Evolutionary conservation across 1,140 invertebrate species (phyloP).

Genomic region (Phocides pigmalion): DNA sequence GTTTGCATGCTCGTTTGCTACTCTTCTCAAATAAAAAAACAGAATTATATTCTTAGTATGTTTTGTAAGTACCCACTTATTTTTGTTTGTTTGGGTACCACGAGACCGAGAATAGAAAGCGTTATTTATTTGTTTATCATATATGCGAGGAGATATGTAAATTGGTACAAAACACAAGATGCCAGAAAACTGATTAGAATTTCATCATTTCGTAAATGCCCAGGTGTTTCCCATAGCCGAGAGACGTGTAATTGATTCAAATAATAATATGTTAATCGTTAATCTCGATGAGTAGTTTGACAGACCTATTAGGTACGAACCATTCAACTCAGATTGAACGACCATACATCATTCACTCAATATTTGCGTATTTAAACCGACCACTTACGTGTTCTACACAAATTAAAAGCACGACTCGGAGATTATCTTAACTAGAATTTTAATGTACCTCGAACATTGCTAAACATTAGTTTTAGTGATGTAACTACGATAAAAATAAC

Average conservation of each 20-base stretch:
- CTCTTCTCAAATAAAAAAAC: too few relatives aligned
- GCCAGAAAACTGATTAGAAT: conserved; percentile 20
- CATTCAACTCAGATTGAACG: conserved; percentile 54
- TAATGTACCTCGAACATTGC: conserved; percentile 40
- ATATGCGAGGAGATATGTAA: too few relatives aligned
- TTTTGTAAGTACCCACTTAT: too few relatives aligned
- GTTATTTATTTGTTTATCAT: too few relatives aligned
- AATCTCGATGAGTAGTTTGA: conserved; percentile 57
- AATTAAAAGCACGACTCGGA: conserved; percentile 63
- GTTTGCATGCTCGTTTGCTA: too few relatives aligned
- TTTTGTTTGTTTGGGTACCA: too few relatives aligned
- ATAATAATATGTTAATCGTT: conserved; percentile 27
- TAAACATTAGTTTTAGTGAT: conserved; percentile 41
- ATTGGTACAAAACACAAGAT: too few relatives aligned
- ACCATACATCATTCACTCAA: conserved; percentile 59
- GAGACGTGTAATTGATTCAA: conserved; percentile 17
- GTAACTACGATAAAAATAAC: conserved; percentile 33
- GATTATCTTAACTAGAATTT: conserved; percentile 64
- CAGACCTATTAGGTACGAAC: conserved; percentile 61
- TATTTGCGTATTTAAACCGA: conserved; percentile 55
- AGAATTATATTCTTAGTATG: too few relatives aligned
- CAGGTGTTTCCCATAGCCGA: conserved; percentile 16
- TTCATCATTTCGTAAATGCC: conserved; percentile 15
- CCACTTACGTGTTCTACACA: conserved; percentile 56
- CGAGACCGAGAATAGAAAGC: too few relatives aligned